Conservation (phyloP, 2,888 invertebrate genomes). For the Ecliptopera silaceata region DNA sequence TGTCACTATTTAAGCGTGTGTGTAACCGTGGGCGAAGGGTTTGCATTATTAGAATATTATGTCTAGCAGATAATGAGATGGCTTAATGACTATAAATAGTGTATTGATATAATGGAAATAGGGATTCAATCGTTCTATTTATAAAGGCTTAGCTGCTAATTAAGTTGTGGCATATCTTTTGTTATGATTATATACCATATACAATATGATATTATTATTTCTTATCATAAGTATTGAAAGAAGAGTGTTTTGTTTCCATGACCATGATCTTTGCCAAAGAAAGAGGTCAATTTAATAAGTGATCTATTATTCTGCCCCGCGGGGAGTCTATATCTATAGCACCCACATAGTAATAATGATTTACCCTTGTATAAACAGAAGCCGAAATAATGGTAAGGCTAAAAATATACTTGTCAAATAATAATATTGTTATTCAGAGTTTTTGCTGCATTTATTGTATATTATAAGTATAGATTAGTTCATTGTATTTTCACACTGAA, state of each 20-base stretch:
- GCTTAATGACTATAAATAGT: no score
- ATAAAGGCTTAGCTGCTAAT: no score
- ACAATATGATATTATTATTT: no score
- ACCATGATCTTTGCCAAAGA: neutral
- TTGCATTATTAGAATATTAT: neutral
- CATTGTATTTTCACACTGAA: no score
- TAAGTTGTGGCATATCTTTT: no score
- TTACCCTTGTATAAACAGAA: constrained; percentile 3
- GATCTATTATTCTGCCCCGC: neutral
- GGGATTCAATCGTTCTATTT: no score
- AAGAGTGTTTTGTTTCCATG: neutral
- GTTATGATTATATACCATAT: no score
- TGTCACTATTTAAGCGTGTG: no score
- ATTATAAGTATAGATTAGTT: no score
- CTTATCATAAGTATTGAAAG: neutral
- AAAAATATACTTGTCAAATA: neutral
- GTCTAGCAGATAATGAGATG: neutral
- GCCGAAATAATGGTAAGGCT: neutral
- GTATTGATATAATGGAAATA: no score
- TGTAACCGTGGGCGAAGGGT: no score
- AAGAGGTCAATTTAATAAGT: neutral
- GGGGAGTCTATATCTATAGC: neutral
- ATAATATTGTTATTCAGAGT: neutral
- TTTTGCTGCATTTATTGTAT: neutral
- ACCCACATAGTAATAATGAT: constrained; percentile 1